Base-by-base conservation (phyloP, 2,888 invertebrate genomes). In the Leistus spinibarbis region DNA sequence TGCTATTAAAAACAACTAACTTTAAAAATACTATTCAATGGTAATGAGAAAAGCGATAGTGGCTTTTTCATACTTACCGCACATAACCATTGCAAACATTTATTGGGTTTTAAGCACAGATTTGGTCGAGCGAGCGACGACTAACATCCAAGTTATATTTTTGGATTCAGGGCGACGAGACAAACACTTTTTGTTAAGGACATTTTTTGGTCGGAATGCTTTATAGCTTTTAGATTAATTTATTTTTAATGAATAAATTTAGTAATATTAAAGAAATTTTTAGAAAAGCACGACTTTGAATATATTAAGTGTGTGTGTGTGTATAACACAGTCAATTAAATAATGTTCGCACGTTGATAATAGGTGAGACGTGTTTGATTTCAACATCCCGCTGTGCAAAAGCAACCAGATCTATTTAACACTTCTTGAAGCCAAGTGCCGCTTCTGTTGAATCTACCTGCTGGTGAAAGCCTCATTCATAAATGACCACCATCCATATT, bases 21-120 rank as follows among this genome's bases (percentile, higher is more conserved):
- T 64, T 64, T 64, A 24, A 64, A 64, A 64, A 64, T 64, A n/a
- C 64, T 64, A 27, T 64, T 64, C n/a, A 64, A 64, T 64, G 64
- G 22, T 64, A 64, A 27, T 64, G 64, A 27, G 16, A 13, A 23
- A 64, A 27, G 24, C 22, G 64, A n/a, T 13, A 64, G 16, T n/a
- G 24, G 23, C 24, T 24, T 16, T 64, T 64, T 64, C 24, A 64
- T 23, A 64, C 24, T 23, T 64, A n/a, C 27, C 23, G 24, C 27
- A 64, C n/a, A 13, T 64, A 23, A 23, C 24, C 60, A 60, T 60
- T 40, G 13, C 40, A 40, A 40, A 7, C 40, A 40, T 13, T 7
- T 3, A n/a, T n/a, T 24, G 7, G 7, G 24, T 40, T 10, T 13
- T 40, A 40, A 7, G 13, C 3, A 40, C 13, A 40, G 24, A 7